phyloP scores from a whole-genome alignment of 2,113 vertebrate species.

The Cyprinodon brontotheroides region DNA sequence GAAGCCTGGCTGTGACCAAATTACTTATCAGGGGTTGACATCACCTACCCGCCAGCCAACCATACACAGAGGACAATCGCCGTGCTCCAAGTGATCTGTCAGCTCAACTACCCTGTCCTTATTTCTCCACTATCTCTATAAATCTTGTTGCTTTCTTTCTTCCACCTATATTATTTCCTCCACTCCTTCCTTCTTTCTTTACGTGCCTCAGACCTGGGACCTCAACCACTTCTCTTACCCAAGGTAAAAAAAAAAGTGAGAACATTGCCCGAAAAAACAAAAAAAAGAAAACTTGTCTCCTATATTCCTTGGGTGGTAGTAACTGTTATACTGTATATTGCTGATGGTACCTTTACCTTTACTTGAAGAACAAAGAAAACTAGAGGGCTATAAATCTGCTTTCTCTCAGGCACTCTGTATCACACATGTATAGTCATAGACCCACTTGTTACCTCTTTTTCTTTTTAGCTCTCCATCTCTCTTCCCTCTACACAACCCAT shows the following conservation, averaged over 20 bases:
- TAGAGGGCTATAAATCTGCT: constrained; percentile 27
- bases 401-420: constrained; percentile 31
- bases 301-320: constrained; percentile 73
- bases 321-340: constrained; percentile 47
- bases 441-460: not conserved
- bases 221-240: constrained; percentile 7
- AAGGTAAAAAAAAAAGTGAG: constrained; percentile 23
- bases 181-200: constrained; percentile 4
- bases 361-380: not conserved
- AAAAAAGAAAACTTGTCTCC: constrained; percentile 53
- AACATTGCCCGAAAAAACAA: constrained; percentile 35
- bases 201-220: not conserved
- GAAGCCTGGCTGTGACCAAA: constrained; percentile 69
- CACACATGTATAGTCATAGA: not conserved
- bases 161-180: constrained; percentile 7
- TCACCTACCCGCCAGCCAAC: constrained; percentile 73
- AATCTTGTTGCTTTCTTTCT: constrained; percentile 6
- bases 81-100: constrained; percentile 67
- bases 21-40: constrained; percentile 78
- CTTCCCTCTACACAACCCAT: constrained; percentile 32
- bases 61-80: constrained; percentile 68
- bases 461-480: constrained; percentile 6
- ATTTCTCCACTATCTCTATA: constrained; percentile 17
- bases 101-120: constrained; percentile 49
- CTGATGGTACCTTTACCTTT: constrained; percentile 34